These are phyloP conservation scores for Zaprionus taronus DNA, from an alignment of 1,140 invertebrate species.

Conservation along the genomic window DNA sequence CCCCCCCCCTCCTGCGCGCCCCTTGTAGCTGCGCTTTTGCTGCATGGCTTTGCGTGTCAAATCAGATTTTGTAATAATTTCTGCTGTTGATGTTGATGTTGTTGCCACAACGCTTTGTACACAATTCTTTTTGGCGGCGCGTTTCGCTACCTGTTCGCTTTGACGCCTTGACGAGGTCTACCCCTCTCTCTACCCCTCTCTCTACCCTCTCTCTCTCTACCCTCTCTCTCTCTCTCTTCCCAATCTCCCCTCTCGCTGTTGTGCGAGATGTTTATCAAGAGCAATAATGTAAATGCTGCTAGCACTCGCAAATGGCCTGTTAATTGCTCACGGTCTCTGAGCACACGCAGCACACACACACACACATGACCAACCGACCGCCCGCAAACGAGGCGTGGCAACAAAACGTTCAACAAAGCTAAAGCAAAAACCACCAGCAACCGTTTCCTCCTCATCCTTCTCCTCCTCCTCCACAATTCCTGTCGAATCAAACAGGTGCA, in stretches of 20 bases:
- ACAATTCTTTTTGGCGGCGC: constrained; percentile 28
- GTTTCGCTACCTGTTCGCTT: background rate
- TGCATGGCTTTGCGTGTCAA: constrained; percentile 70
- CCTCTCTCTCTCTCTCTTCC: background rate
- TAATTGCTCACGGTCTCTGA: constrained; percentile 55
- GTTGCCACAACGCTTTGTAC: constrained; percentile 37
- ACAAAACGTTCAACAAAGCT: constrained; percentile 26
- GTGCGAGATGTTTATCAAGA: constrained; percentile 55
- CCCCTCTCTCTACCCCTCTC: background rate
- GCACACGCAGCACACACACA: constrained; percentile 8
- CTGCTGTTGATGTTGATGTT: constrained; percentile 44
- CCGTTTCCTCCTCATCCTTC: background rate
- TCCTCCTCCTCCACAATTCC: background rate
- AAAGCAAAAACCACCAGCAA: background rate
- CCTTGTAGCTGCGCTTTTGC: constrained; percentile 7
- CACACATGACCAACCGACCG: background rate
- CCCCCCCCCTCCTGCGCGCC: background rate
- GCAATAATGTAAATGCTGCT: constrained; percentile 50
- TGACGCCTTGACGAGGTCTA: constrained; percentile 11
- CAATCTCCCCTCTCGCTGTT: background rate
- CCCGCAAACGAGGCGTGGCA: constrained; percentile 18
- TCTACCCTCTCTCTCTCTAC: background rate
- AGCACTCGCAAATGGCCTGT: constrained; percentile 59
- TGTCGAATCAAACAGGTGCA: constrained; percentile 70
- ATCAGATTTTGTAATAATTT: constrained; percentile 67